Conservation (phyloP, 2,888 invertebrate genomes). For the Lymantria dispar region DNA sequence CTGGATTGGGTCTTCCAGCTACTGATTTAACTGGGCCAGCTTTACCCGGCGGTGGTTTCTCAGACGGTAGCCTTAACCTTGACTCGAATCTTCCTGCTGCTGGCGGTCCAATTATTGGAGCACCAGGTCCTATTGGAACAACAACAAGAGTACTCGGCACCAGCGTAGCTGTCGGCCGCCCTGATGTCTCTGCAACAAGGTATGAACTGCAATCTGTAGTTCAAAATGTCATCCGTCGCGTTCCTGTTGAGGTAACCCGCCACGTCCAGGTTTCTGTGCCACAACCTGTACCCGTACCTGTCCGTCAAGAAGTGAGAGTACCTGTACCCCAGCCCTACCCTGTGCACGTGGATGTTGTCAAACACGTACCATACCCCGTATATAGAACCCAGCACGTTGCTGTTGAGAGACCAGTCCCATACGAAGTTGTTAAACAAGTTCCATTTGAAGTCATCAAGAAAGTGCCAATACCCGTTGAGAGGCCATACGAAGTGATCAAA, state of each 20-base stretch:
- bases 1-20: conserved; percentile 7
- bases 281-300: conserved; percentile 64
- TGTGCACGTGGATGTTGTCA: conserved; percentile 69
- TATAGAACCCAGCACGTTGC: conserved; percentile 70
- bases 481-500: conserved; percentile 73
- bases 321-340: conserved; percentile 76
- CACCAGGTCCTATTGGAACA: conserved; percentile 30
- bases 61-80: conserved; percentile 20
- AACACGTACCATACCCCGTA: conserved; percentile 72
- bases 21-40: conserved; percentile 14
- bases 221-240: conserved; percentile 68
- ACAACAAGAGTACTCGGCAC: conserved; percentile 57
- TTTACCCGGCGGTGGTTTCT: conserved; percentile 14
- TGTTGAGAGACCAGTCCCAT: conserved; percentile 71
- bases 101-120: conserved; percentile 14
- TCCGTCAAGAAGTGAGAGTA: conserved; percentile 67
- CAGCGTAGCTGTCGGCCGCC: conserved; percentile 53
- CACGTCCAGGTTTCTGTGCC: conserved; percentile 69
- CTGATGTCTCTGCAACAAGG: conserved; percentile 46
- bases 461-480: conserved; percentile 66
- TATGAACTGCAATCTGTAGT: conserved; percentile 73
- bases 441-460: conserved; percentile 71
- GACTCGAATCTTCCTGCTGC: conserved; percentile 20
- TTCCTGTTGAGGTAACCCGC: conserved; percentile 72
- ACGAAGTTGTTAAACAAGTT: conserved; percentile 66